Evolutionary conservation across 2,113 vertebrate genomes (phyloP).

Genomic region (Eidolon helvum): DNA sequence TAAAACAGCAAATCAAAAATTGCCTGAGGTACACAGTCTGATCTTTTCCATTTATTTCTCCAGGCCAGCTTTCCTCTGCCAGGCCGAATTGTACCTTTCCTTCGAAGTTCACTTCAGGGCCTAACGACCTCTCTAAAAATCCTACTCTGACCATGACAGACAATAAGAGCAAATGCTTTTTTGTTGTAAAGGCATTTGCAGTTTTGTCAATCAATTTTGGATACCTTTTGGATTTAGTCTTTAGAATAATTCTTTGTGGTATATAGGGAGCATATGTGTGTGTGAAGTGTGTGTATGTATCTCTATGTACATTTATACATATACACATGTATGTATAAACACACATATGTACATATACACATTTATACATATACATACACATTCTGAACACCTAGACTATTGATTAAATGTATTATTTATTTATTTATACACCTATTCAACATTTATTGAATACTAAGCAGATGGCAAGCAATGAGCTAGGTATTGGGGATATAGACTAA

Average conservation of each 20-base stretch:
- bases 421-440: not conserved
- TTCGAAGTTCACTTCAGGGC: conserved; percentile 49
- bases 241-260: not conserved
- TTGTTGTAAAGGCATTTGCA: conserved; percentile 24
- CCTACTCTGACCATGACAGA: not conserved
- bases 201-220: conserved; percentile 23
- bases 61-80: conserved; percentile 38
- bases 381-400: not conserved
- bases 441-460: not conserved
- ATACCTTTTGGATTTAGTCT: not conserved
- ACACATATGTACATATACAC: not conserved
- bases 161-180: conserved; percentile 19
- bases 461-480: not conserved
- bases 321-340: not conserved
- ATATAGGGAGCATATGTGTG: not conserved
- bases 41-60: conserved; percentile 57
- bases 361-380: not conserved
- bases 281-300: not conserved
- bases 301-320: not conserved
- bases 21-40: conserved; percentile 38
- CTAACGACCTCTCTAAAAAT: conserved; percentile 14
- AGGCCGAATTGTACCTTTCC: conserved; percentile 35
- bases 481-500: not conserved
- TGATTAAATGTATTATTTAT: not conserved
- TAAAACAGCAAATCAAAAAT: conserved; percentile 28